Conservation (phyloP, 2,888 invertebrate species). For the Agriopis leucophaearia region DNA sequence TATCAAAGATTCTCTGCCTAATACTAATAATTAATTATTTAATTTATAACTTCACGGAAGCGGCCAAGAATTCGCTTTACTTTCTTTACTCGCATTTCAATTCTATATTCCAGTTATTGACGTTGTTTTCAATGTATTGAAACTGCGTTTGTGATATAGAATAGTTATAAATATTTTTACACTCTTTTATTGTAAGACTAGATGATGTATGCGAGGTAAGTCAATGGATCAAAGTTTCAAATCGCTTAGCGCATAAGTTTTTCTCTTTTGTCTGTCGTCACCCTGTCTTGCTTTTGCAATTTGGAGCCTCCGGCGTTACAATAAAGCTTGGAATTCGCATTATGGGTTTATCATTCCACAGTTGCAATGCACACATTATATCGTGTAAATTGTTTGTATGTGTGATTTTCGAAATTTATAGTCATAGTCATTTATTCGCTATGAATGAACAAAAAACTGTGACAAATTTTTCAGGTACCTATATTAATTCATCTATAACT, state of each 20-base stretch:
- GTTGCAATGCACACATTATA: conserved; percentile 31
- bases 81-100: conserved; percentile 52
- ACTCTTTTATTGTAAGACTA: conserved; percentile 27
- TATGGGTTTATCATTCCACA: conserved; percentile 32
- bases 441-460: not conserved
- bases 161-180: conserved; percentile 35
- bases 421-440: not conserved
- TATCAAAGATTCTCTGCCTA: conserved; percentile 78
- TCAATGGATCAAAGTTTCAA: conserved; percentile 49
- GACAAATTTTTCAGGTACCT: not conserved
- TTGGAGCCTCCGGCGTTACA: conserved; percentile 45
- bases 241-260: conserved; percentile 54
- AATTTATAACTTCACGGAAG: conserved; percentile 52
- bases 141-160: conserved; percentile 27
- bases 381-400: conserved; percentile 30
- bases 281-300: conserved; percentile 72
- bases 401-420: conserved; percentile 24
- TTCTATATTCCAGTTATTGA: conserved; percentile 43
- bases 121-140: conserved; percentile 15
- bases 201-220: conserved; percentile 57
- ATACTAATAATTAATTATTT: conserved; percentile 57
- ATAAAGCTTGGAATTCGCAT: conserved; percentile 39
- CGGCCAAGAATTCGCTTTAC: conserved; percentile 64
- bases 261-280: conserved; percentile 57
- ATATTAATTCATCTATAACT: not conserved